Evolutionary conservation across 2,888 invertebrate species (phyloP).

Genomic region (Chaetoderma sp.): DNA sequence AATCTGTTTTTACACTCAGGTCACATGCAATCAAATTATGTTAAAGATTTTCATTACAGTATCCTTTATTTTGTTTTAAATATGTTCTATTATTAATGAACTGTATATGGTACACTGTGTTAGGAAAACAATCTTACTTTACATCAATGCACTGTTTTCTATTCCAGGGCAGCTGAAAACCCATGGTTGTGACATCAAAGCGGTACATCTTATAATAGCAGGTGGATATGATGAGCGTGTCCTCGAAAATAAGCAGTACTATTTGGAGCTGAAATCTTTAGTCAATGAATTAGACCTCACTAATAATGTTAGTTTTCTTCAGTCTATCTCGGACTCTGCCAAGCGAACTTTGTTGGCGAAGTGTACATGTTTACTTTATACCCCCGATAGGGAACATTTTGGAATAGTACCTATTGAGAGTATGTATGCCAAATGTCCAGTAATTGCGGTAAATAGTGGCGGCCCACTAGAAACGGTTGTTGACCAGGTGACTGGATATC

Average conservation of each 20-base stretch:
- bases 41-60: no score
- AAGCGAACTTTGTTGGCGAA: conserved; percentile 85
- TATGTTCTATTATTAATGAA: no score
- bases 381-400: conserved; percentile 97
- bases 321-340: conserved; percentile 86
- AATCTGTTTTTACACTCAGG: no score
- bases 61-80: no score
- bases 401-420: conserved; percentile 99
- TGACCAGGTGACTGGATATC: conserved; percentile 69
- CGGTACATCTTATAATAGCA: conserved; percentile 88
- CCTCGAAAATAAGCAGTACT: conserved; percentile 88
- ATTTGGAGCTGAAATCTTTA: conserved; percentile 79
- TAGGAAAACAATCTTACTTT: no score
- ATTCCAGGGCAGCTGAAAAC: conserved; percentile 51
- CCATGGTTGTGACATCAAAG: conserved; percentile 32
- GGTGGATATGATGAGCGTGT: conserved; percentile 96
- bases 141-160: no score
- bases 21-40: no score
- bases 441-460: conserved; percentile 94
- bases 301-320: conserved; percentile 83
- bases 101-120: no score
- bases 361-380: conserved; percentile 88
- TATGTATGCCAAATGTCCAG: conserved; percentile 93
- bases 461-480: conserved; percentile 93
- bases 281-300: conserved; percentile 73